phyloP scores from a whole-genome alignment of 2,797 vertebrate species.

The Orestias chungarensis region DNA sequence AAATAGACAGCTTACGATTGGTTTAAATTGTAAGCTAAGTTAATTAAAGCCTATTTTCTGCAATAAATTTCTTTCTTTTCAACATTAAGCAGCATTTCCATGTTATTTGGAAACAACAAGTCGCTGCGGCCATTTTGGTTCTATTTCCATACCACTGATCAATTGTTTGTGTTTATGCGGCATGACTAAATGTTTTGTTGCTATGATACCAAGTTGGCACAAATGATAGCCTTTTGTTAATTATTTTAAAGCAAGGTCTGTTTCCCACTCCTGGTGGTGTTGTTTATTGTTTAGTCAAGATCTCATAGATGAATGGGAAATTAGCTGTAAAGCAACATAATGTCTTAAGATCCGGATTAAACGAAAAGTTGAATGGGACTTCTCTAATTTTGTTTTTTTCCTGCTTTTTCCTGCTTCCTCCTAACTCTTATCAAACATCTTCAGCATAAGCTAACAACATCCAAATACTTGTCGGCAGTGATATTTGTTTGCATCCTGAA shows the following conservation, averaged over 20 bases:
- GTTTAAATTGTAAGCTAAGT: too few relatives aligned
- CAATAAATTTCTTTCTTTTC: neutral
- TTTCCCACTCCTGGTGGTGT: neutral
- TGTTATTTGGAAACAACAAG: neutral
- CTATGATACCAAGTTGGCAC: neutral
- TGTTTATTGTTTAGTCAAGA: neutral
- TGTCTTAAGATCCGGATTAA: neutral
- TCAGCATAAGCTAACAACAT: conserved; percentile 18
- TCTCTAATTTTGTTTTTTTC: neutral
- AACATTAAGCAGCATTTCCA: neutral
- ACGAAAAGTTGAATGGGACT: neutral
- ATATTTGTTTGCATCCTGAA: conserved; percentile 59
- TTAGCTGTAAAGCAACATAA: neutral
- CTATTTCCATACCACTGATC: neutral
- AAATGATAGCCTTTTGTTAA: neutral
- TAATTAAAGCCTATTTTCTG: too few relatives aligned
- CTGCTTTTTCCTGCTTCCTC: too few relatives aligned
- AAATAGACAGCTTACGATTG: too few relatives aligned
- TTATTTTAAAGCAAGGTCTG: neutral
- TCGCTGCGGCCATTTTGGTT: neutral
- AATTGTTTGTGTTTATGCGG: neutral
- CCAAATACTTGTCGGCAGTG: conserved; percentile 52
- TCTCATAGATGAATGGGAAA: neutral
- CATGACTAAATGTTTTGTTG: neutral
- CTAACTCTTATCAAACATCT: conserved; percentile 15